These are phyloP conservation scores for Lutraria rhynchaena DNA, from an alignment of 1,140 invertebrate genomes.

Conservation along the genomic window DNA sequence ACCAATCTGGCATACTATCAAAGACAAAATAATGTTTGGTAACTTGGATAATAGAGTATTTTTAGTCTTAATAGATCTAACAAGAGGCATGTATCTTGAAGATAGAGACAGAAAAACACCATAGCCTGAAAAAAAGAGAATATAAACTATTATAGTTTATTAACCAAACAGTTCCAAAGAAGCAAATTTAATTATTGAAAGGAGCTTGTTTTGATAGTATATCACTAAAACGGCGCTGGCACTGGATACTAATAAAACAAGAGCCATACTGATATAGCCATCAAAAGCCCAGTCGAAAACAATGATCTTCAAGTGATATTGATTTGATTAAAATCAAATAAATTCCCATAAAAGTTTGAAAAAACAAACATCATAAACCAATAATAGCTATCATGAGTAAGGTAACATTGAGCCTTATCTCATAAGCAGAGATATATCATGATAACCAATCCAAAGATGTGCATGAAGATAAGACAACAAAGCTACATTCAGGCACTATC, in stretches of 20 bases:
- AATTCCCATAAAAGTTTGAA: not conserved
- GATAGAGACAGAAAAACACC: not conserved
- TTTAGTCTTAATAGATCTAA: not conserved
- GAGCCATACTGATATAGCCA: not conserved
- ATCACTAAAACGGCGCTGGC: not conserved
- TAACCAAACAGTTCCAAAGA: not conserved
- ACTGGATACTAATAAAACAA: not conserved
- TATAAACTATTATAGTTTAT: not conserved
- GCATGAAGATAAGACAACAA: too few species aligned
- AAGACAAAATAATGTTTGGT: slow-evolving; percentile 4
- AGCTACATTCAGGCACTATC: too few species aligned
- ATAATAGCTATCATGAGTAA: too few species aligned
- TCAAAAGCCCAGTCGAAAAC: not conserved
- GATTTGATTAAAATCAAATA: too few species aligned
- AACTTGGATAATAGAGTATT: not conserved
- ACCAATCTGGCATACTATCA: slow-evolving; percentile 36
- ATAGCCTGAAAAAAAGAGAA: slow-evolving; percentile 19
- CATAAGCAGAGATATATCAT: too few species aligned
- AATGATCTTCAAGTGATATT: too few species aligned
- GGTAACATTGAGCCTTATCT: too few species aligned
- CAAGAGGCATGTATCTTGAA: not conserved
- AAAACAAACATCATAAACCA: too few species aligned
- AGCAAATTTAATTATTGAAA: not conserved
- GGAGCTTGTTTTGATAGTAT: too few species aligned
- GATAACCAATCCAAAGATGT: too few species aligned